Conservation (phyloP, 2,888 invertebrate genomes). For the Nycteola revayana region DNA sequence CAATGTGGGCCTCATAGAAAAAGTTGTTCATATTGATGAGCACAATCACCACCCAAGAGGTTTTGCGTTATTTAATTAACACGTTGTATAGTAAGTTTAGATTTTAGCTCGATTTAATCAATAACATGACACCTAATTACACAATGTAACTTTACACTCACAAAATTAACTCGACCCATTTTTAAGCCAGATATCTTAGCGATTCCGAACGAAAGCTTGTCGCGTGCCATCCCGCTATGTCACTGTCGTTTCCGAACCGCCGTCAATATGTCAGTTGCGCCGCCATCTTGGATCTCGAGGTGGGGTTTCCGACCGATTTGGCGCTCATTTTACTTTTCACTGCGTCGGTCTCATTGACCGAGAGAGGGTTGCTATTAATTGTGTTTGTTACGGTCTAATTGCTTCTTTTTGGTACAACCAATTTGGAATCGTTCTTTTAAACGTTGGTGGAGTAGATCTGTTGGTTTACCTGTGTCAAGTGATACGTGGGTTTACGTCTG, state of each 20-base stretch:
- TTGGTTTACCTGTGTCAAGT: too few species aligned
- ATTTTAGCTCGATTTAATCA: too few species aligned
- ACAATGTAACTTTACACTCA: slow-evolving; percentile 21
- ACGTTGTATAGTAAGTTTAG: too few species aligned
- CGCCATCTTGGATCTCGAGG: slow-evolving; percentile 37
- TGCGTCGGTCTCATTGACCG: slow-evolving; percentile 36
- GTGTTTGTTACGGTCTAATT: slow-evolving; percentile 36
- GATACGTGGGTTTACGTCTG: too few species aligned
- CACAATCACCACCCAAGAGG: too few species aligned
- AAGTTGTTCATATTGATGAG: too few species aligned
- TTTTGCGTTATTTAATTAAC: too few species aligned
- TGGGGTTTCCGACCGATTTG: slow-evolving; percentile 38
- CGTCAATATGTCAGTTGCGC: slow-evolving; percentile 46
- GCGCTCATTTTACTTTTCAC: slow-evolving; percentile 40
- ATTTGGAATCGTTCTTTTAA: slow-evolving; percentile 21
- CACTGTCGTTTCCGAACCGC: slow-evolving; percentile 48
- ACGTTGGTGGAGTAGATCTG: slow-evolving; percentile 12
- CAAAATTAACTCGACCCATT: slow-evolving; percentile 31
- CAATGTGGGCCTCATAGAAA: too few species aligned
- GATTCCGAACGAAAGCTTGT: slow-evolving; percentile 36
- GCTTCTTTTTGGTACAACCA: slow-evolving; percentile 28
- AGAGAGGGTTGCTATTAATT: slow-evolving; percentile 35
- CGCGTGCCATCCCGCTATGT: slow-evolving; percentile 45
- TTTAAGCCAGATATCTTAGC: slow-evolving; percentile 31
- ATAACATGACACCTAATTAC: too few species aligned